Evolutionary conservation across 2,797 vertebrate species (phyloP).

Genomic region (Oryzias dopingdopingensis): DNA sequence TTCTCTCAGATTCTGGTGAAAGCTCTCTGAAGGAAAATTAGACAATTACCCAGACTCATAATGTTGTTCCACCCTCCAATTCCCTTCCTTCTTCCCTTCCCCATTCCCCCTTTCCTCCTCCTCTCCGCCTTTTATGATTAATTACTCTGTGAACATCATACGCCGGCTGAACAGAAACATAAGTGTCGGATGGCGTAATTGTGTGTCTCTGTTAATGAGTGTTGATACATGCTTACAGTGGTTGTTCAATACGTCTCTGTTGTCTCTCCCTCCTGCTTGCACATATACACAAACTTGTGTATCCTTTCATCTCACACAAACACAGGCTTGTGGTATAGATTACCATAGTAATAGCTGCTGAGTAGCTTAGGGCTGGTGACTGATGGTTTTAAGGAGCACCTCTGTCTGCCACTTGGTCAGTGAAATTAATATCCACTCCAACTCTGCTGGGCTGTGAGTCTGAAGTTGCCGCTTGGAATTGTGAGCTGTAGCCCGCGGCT

Average conservation of each 20-base stretch:
- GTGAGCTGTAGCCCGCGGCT: constrained; percentile 50
- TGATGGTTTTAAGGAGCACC: constrained; percentile 92
- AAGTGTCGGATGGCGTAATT: constrained; percentile 68
- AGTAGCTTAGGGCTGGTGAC: constrained; percentile 82
- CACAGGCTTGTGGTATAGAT: constrained; percentile 85
- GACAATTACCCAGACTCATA: constrained; percentile 77
- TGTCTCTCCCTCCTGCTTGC: constrained; percentile 36
- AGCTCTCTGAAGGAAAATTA: constrained; percentile 76
- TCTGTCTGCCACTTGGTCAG: constrained; percentile 91
- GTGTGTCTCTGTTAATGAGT: constrained; percentile 78
- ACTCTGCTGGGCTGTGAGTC: constrained; percentile 34
- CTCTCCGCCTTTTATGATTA: constrained; percentile 73
- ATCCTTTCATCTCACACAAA: constrained; percentile 22
- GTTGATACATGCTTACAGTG: constrained; percentile 62
- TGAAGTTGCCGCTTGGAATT: constrained; percentile 35
- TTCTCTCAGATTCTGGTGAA: constrained; percentile 49
- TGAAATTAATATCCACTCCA: constrained; percentile 96
- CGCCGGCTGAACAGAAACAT: constrained; percentile 73
- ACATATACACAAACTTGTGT: constrained; percentile 27
- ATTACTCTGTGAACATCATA: constrained; percentile 78
- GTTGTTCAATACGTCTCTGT: constrained; percentile 47
- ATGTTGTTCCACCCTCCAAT: constrained; percentile 65
- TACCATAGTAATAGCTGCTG: constrained; percentile 88
- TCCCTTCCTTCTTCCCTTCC: constrained; percentile 7
- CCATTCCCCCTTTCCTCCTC: constrained; percentile 54